These are phyloP conservation scores for Campoletis raptor DNA, from an alignment of 2,888 invertebrate species.

Conservation along the genomic window DNA sequence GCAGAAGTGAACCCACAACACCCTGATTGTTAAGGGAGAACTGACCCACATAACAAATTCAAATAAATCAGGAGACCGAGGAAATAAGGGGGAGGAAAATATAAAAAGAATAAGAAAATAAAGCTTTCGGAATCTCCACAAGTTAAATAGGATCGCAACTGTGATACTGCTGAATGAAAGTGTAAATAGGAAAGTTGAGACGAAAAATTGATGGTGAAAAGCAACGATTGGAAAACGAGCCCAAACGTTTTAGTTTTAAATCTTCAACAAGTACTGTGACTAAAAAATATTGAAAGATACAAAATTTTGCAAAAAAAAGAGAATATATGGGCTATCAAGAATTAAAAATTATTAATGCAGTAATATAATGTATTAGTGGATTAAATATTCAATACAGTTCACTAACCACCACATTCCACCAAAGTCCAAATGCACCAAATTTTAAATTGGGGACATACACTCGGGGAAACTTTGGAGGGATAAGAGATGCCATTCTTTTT, in stretches of 20 bases:
- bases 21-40: conserved; percentile 39
- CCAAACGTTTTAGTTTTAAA: background rate
- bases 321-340: background rate
- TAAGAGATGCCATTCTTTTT: background rate
- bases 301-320: background rate
- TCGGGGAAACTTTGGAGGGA: background rate
- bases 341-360: background rate
- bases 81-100: background rate
- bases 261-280: background rate
- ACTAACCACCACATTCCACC: background rate
- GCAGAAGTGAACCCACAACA: conserved; percentile 6
- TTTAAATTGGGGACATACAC: background rate
- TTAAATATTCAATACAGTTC: background rate
- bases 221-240: background rate
- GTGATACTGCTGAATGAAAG: background rate
- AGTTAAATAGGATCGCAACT: conserved; percentile 16
- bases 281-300: background rate
- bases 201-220: background rate
- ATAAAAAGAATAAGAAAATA: background rate
- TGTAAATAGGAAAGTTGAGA: background rate
- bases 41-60: conserved; percentile 27
- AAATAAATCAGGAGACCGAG: conserved; percentile 18
- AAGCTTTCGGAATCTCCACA: conserved; percentile 8
- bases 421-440: background rate
- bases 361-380: background rate